A percentile compares a stretch with the other conserved stretches of the same genome.
phyloP scores from a whole-genome alignment of 2,797 vertebrate species.

The Danio choprae region DNA sequence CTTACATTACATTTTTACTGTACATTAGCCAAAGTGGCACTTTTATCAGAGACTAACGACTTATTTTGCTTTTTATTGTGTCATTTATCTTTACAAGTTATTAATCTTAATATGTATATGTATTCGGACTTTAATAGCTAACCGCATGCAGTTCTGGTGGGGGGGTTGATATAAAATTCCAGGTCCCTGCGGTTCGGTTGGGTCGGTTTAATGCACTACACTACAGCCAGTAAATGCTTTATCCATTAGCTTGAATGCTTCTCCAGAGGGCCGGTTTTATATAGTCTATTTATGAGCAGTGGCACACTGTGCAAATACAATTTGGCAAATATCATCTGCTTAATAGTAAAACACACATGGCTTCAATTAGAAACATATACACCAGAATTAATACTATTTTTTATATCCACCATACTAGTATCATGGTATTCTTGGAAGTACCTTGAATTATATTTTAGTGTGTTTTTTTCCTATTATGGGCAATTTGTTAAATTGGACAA shows the following conservation, averaged over 20 bases:
- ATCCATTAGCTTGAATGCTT: constrained; percentile 39
- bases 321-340: not conserved
- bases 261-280: constrained; percentile 40
- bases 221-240: constrained; percentile 54
- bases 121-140: constrained; percentile 17
- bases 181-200: constrained; percentile 34
- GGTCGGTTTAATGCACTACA: constrained; percentile 50
- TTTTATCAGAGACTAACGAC: not conserved
- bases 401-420: not conserved
- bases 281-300: constrained; percentile 1
- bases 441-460: not conserved
- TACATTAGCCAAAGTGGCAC: constrained; percentile 2
- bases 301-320: not conserved
- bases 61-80: not conserved
- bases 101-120: constrained; percentile 2
- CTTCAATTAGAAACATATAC: not conserved
- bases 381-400: not conserved
- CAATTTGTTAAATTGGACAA: not conserved
- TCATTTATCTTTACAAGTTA: constrained; percentile 11
- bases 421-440: too few species aligned
- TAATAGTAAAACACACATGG: not conserved
- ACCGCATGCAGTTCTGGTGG: not conserved
- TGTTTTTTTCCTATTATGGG: not conserved
- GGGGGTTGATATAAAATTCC: constrained; percentile 10
- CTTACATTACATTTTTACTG: constrained; percentile 33